Evolutionary conservation across 2,797 vertebrate species (phyloP), one percentile per base, ranked within the genome.

Genomic region (Alca torda): DNA sequence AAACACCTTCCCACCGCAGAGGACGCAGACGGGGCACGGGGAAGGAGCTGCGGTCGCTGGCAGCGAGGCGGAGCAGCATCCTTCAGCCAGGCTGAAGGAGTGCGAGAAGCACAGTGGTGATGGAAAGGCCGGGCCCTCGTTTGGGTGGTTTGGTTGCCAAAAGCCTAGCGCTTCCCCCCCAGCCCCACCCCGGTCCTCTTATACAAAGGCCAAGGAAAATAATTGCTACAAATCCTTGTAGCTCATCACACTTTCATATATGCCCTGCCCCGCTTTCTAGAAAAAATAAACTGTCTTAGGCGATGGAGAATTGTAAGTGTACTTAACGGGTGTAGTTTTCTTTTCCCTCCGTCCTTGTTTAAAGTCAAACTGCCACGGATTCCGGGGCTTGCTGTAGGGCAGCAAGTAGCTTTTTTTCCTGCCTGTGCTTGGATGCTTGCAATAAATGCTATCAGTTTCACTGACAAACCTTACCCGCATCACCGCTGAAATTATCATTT

Each of bases 131-230:
- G 12, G 45, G 12, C 8, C 33, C n/a, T 45, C 2, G 0, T 72
- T 90, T 11, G 17, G 48, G 17, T 50, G 48, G 37, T 56, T 84
- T 68, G 37, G 20, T 68, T 81, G 50, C 37, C 85, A 86, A 89
- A 85, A 28, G 3, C 10, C 6, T 57, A 28, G 2, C 1, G 0
- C 78, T 89, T 93, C 21, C 13, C 18, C 20, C 31, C 6, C 39
- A 8, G 37, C 37, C 37, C 39, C 39, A 39, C 39, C 39, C 39
- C 39, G 39, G 1, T 43, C 30, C 30, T 75, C 67, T 88, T 79
- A n/a, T 3, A 10, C 4, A 46, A 84, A 92, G 33, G 28, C 65
- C 61, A 84, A 92, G 61, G 73, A 88, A 94, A 96, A 93, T 41
- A 93, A 80, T 53, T 87, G 45, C 61, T 83, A 7, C 21, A 50